Evolutionary conservation across 2,113 vertebrate genomes (phyloP).

Genomic region (Capreolus pygargus): DNA sequence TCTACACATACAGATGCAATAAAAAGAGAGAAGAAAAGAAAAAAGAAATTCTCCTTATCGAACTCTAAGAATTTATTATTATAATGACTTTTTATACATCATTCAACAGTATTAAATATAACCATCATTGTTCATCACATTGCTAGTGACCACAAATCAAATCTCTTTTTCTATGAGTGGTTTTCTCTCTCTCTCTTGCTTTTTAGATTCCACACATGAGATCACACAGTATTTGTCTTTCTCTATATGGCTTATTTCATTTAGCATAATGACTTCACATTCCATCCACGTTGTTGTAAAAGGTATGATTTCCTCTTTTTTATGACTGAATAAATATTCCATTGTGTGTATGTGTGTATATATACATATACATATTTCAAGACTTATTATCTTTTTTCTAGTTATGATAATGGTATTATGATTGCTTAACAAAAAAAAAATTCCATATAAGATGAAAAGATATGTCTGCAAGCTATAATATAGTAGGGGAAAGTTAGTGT

Average conservation of each 20-base stretch:
- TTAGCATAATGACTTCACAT: neutral
- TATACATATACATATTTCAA: neutral
- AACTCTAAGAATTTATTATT: neutral
- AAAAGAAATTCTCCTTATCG: neutral
- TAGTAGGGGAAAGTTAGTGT: neutral
- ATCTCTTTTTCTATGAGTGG: neutral
- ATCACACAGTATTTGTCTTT: neutral
- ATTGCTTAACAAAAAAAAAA: neutral
- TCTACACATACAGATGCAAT: neutral
- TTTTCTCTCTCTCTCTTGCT: neutral
- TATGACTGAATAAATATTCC: neutral
- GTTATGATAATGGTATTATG: neutral
- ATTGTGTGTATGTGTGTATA: neutral
- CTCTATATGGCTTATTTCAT: neutral
- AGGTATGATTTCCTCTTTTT: neutral
- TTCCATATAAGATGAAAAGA: neutral
- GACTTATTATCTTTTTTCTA: neutral
- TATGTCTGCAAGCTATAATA: neutral
- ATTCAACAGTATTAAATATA: neutral
- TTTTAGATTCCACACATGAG: neutral
- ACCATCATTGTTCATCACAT: neutral
- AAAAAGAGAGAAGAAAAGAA: neutral
- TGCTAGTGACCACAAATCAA: neutral
- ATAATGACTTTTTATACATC: neutral
- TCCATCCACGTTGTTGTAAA: neutral